phyloP scores from a whole-genome alignment of 2,113 vertebrate genomes.

The Sus scrofa region DNA sequence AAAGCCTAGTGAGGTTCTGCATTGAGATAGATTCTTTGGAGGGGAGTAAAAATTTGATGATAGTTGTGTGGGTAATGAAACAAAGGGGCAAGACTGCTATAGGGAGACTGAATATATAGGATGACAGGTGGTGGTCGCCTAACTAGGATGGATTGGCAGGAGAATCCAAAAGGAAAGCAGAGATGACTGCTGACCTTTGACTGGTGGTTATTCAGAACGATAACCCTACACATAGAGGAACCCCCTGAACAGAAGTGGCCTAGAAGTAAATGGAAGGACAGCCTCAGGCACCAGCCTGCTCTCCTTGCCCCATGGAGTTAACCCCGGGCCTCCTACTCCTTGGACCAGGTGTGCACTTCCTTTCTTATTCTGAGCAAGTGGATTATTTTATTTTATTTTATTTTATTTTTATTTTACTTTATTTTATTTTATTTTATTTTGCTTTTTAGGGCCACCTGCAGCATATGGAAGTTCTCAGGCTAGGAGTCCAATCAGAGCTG shows the following conservation, averaged over 20 bases:
- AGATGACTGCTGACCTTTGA: neutral
- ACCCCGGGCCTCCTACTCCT: neutral
- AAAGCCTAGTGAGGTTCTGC: neutral
- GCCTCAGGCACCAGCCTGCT: too few relatives aligned
- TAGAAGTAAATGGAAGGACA: neutral
- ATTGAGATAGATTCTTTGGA: neutral
- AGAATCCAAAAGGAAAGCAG: neutral
- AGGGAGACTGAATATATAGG: neutral
- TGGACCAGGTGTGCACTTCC: neutral
- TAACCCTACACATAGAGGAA: neutral
- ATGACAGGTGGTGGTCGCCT: neutral
- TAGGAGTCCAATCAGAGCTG: too few relatives aligned
- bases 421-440: too few relatives aligned
- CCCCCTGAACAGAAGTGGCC: neutral
- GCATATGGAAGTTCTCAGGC: too few relatives aligned
- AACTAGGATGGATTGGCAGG: neutral
- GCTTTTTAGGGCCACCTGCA: too few relatives aligned
- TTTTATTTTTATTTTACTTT: too few relatives aligned
- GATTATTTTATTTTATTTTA: too few relatives aligned
- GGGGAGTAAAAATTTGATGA: neutral
- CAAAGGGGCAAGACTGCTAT: neutral
- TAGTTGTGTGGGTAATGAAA: neutral
- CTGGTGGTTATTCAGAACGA: neutral
- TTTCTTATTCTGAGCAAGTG: neutral
- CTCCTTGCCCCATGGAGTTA: neutral